Evolutionary conservation across 2,888 invertebrate species (phyloP).

Genomic region (Plusia festucae): DNA sequence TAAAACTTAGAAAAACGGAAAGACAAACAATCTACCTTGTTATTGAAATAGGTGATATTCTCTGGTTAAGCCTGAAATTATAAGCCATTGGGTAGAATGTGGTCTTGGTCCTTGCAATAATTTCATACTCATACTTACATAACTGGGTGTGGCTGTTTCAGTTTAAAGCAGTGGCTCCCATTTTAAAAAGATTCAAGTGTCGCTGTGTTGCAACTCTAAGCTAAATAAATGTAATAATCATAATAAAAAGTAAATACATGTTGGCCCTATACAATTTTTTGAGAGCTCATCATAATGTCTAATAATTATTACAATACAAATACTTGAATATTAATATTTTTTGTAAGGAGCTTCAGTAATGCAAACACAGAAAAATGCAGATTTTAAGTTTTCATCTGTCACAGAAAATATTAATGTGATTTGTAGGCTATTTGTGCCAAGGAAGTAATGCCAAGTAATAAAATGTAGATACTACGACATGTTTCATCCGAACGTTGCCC

Average conservation of each 20-base stretch:
- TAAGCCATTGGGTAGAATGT: background rate
- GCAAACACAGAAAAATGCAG: background rate
- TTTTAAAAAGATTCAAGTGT: background rate
- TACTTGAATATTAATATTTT: background rate
- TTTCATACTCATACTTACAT: background rate
- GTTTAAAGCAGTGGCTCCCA: background rate
- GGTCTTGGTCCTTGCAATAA: constrained; percentile 1
- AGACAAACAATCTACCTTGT: too few relatives aligned
- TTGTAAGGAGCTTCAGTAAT: background rate
- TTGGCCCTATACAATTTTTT: background rate
- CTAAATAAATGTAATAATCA: background rate
- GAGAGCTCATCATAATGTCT: background rate
- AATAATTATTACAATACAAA: background rate
- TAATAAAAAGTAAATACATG: background rate
- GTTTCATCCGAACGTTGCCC: constrained; percentile 63
- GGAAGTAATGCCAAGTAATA: constrained; percentile 60
- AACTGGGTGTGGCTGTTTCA: background rate
- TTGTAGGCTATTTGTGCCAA: constrained; percentile 61
- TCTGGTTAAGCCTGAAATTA: background rate
- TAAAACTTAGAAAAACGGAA: too few relatives aligned
- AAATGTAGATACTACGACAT: constrained; percentile 57
- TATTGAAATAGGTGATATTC: too few relatives aligned
- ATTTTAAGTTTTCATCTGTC: constrained; percentile 41
- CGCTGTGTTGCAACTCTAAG: background rate
- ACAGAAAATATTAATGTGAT: constrained; percentile 44